These are phyloP conservation scores for Catharus minimus DNA, from an alignment of 2,113 vertebrate genomes.

Conservation along the genomic window DNA sequence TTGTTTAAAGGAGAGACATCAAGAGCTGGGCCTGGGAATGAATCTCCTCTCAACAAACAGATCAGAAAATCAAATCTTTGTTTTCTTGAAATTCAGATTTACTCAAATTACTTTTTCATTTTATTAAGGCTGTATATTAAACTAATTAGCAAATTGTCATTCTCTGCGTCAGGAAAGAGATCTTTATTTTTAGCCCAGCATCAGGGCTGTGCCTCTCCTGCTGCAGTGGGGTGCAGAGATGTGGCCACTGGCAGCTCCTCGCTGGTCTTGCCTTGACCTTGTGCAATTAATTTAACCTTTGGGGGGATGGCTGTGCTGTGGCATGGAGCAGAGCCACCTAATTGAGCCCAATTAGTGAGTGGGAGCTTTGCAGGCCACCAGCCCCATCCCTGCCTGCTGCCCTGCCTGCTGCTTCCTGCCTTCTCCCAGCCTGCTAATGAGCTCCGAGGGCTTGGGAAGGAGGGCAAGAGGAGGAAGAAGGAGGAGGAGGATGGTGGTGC, in stretches of 20 bases:
- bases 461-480: background rate
- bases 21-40: constrained; percentile 36
- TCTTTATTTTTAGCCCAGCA: constrained; percentile 67
- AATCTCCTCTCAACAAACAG: constrained; percentile 56
- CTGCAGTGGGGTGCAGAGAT: background rate
- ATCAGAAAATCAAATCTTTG: constrained; percentile 69
- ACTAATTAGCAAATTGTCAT: constrained; percentile 68
- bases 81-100: constrained; percentile 71
- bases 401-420: background rate
- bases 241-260: background rate
- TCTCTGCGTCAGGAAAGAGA: constrained; percentile 50
- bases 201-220: background rate
- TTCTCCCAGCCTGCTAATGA: background rate
- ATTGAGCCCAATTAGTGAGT: constrained; percentile 57
- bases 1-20: constrained; percentile 49
- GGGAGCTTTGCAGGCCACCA: background rate
- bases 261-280: constrained; percentile 36
- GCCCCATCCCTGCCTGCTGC: background rate
- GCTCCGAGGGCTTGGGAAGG: background rate
- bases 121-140: constrained; percentile 69
- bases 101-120: constrained; percentile 58
- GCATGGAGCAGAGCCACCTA: constrained; percentile 13
- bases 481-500: background rate
- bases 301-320: background rate
- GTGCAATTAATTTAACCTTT: constrained; percentile 44